A percentile compares a stretch with the other conserved stretches of the same genome.
These are phyloP conservation scores for Drosophila rubida DNA, from an alignment of 2,888 invertebrate genomes.

Conservation along the genomic window DNA sequence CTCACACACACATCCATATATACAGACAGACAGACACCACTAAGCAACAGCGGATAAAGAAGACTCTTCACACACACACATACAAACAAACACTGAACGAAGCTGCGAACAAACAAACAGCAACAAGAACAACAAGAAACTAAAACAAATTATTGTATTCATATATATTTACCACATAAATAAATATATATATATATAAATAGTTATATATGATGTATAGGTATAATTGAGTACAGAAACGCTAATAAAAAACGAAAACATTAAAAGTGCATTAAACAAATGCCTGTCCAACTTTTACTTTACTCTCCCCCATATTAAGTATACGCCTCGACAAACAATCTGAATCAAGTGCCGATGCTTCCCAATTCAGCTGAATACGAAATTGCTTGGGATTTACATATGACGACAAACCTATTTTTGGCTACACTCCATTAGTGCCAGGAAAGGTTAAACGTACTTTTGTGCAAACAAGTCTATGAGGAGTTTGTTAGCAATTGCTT, in stretches of 20 bases:
- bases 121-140: conserved; percentile 41
- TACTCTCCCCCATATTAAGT: background rate
- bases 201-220: conserved; percentile 80
- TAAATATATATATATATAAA: conserved; percentile 63
- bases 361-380: background rate
- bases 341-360: background rate
- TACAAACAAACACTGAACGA: conserved; percentile 27
- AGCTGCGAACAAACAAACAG: conserved; percentile 35
- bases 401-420: background rate
- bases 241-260: conserved; percentile 76
- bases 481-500: background rate
- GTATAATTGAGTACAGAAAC: conserved; percentile 76
- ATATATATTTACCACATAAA: conserved; percentile 78
- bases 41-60: background rate
- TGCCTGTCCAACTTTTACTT: conserved; percentile 3
- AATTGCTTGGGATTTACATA: background rate
- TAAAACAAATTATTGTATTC: conserved; percentile 77
- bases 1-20: conserved; percentile 17
- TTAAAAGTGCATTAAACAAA: conserved; percentile 72
- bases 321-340: background rate
- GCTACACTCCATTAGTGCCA: background rate
- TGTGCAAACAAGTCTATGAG: background rate
- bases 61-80: conserved; percentile 18
- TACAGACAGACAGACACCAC: conserved; percentile 24
- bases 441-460: background rate